phyloP scores from a whole-genome alignment of 2,797 vertebrate species.

The Saxicola maurus region DNA sequence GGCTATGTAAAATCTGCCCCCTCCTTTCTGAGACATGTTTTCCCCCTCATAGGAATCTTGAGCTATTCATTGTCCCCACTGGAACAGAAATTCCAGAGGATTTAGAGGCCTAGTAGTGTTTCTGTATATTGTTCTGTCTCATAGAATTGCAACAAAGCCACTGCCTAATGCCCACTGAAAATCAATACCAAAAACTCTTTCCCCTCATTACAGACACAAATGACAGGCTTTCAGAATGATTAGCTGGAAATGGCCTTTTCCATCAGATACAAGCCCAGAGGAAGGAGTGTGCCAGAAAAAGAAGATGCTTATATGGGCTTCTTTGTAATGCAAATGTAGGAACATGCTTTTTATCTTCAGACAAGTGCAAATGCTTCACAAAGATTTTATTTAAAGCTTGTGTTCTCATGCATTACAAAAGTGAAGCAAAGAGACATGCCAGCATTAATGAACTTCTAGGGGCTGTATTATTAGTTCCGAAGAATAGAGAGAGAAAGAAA shows the following conservation, averaged over 20 bases:
- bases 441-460: slow-evolving; percentile 57
- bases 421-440: slow-evolving; percentile 49
- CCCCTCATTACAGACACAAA: slow-evolving; percentile 36
- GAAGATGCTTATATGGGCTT: slow-evolving; percentile 37
- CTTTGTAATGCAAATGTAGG: slow-evolving; percentile 64
- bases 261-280: slow-evolving; percentile 43
- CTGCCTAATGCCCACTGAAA: slow-evolving; percentile 7
- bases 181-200: slow-evolving; percentile 16
- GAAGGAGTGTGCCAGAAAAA: slow-evolving; percentile 30
- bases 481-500: neutral
- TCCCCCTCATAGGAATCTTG: neutral
- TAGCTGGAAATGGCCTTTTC: slow-evolving; percentile 56
- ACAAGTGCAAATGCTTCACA: slow-evolving; percentile 57
- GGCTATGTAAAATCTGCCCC: neutral
- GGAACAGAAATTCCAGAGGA: neutral
- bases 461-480: slow-evolving; percentile 6
- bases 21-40: neutral
- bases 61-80: neutral
- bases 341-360: slow-evolving; percentile 65
- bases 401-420: slow-evolving; percentile 57
- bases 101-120: neutral
- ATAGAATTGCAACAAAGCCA: neutral
- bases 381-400: slow-evolving; percentile 61
- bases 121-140: neutral
- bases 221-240: slow-evolving; percentile 37